Evolutionary conservation across 2,888 invertebrate genomes (phyloP).

Genomic region (Antitype chi): DNA sequence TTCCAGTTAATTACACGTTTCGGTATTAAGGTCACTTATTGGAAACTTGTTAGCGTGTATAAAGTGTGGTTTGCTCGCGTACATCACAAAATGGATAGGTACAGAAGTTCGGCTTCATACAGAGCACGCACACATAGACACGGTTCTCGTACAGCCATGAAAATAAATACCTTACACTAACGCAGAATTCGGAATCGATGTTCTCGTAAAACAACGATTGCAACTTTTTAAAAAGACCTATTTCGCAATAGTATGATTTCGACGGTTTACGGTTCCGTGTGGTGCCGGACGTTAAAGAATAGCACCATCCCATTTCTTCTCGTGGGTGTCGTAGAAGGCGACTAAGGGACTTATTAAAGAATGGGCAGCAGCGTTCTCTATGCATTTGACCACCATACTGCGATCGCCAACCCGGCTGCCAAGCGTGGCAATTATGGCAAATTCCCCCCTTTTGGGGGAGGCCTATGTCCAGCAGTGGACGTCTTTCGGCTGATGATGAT

Average conservation of each 20-base stretch:
- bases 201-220: neutral
- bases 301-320: too few species aligned
- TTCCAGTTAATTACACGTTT: slow-evolving; percentile 23
- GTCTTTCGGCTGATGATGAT: too few species aligned
- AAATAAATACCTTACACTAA: neutral
- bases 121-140: neutral
- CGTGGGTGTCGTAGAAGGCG: too few species aligned
- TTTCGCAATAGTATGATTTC: neutral
- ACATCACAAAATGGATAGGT: neutral
- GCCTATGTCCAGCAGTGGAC: too few species aligned
- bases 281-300: too few species aligned
- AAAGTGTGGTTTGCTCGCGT: slow-evolving; percentile 6
- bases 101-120: neutral
- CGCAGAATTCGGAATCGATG: neutral
- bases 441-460: too few species aligned
- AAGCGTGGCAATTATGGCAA: too few species aligned
- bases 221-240: neutral
- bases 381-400: too few species aligned
- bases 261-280: too few species aligned
- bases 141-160: neutral
- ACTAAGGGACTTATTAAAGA: too few species aligned
- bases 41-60: slow-evolving; percentile 27
- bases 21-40: slow-evolving; percentile 33
- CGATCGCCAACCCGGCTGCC: too few species aligned
- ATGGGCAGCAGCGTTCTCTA: too few species aligned